phyloP scores from a whole-genome alignment of 2,113 vertebrate species.

The Corythaeola cristata region DNA sequence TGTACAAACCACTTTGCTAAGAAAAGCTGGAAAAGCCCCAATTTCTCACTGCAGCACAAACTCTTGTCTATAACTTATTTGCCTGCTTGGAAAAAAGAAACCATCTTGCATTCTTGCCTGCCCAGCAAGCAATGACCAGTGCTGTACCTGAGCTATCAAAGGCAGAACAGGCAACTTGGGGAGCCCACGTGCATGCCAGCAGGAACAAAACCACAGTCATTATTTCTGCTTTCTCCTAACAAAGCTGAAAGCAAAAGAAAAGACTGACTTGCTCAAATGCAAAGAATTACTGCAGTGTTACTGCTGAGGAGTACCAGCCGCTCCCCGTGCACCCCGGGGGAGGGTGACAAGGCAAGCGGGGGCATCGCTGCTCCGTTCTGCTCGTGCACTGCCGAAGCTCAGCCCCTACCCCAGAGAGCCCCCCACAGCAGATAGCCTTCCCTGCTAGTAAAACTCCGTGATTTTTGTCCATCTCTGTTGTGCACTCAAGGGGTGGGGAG shows the following conservation, averaged over 20 bases:
- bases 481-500: background rate
- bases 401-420: background rate
- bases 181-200: background rate
- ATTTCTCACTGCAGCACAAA: background rate
- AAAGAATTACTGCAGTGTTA: background rate
- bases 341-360: background rate
- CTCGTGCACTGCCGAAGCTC: background rate
- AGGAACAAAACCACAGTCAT: fast-evolving
- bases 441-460: background rate
- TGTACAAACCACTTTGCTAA: background rate
- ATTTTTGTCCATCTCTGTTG: background rate
- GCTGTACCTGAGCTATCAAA: background rate
- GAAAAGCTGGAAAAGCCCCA: background rate
- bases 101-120: background rate
- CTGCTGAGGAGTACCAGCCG: no score
- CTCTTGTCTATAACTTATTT: background rate
- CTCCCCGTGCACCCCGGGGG: background rate
- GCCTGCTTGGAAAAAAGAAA: background rate
- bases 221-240: background rate
- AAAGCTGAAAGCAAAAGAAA: background rate
- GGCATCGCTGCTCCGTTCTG: background rate
- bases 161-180: background rate
- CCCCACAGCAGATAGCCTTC: fast-evolving
- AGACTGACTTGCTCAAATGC: background rate
- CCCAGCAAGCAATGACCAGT: background rate